These are phyloP conservation scores for Alentia gelatinosa DNA, from an alignment of 2,888 invertebrate species.

Conservation along the genomic window DNA sequence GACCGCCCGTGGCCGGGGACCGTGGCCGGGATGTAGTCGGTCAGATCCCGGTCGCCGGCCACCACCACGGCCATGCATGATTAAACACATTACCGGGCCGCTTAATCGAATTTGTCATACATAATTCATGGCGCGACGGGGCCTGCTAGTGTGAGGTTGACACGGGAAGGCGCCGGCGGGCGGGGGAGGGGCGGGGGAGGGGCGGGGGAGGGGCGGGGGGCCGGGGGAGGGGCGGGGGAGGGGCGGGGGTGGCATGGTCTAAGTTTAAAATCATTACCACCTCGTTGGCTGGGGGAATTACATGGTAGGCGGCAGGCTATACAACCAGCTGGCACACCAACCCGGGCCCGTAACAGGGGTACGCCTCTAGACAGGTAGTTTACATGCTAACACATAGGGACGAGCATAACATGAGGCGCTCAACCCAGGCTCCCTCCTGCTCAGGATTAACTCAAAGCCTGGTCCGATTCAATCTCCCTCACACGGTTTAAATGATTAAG, in stretches of 20 bases:
- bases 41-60: too few species aligned
- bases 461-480: background rate
- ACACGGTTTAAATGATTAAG: background rate
- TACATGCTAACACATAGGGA: background rate
- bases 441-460: background rate
- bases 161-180: background rate
- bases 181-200: background rate
- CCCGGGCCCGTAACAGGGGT: background rate
- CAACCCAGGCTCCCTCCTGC: background rate
- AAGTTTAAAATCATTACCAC: slow-evolving; percentile 30
- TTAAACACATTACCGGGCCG: slow-evolving; percentile 12
- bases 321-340: background rate
- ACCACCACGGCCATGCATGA: slow-evolving; percentile 31
- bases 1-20: too few species aligned
- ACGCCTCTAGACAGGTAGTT: background rate
- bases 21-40: too few species aligned
- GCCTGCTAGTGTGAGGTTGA: slow-evolving; percentile 4
- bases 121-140: slow-evolving; percentile 8
- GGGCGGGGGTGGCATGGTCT: background rate
- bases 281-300: slow-evolving; percentile 25
- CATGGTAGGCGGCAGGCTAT: background rate
- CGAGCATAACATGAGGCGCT: background rate
- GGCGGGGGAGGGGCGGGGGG: background rate
- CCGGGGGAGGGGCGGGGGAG: background rate
- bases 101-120: slow-evolving; percentile 43